Base-by-base conservation (phyloP, 2,113 vertebrate genomes). In the Oncorhynchus masou region DNA sequence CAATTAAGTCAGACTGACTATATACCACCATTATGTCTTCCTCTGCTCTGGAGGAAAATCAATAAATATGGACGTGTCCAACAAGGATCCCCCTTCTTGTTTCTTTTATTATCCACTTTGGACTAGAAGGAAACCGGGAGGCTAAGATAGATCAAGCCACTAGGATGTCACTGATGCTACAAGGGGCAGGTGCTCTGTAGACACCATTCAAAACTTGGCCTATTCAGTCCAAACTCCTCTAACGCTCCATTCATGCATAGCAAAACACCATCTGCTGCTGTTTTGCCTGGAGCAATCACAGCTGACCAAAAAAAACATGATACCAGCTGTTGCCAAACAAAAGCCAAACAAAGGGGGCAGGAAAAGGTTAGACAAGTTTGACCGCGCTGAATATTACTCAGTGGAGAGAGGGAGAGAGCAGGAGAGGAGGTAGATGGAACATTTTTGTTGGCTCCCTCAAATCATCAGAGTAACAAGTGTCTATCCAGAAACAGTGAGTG, bases 181-280 rank as follows among this genome's bases (percentile, higher is more conserved):
- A 95, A 95, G 95, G 94, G 96, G 96, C 98, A 99, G 98, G 97
- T 99, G 98, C 96, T 97, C 94, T 93, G 95, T 94, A 97, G 97
- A 98, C 97, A 96, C 98, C 96, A 99, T 99, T 99, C 97, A 98
- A 91, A 91, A 96, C 94, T 95, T 94, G 94, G 95, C 95, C 97
- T 99, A 99, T 99, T 99, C 96, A 99, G 93, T 94, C 95, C 92
- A 93, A 92, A 96, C 95, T 96, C 95, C 94, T 96, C 96, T 96
- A 95, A 96, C 95, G 94, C 34, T 94, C 95, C 96, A 98, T 98
- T 99, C 98, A 99, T 98, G 96, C 97, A 98, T 97, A 97, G 97
- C 97, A 98, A 98, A 98, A 98, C 96, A 98, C 98, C 98, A 99
- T 99, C 97, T 99, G 97, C 96, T 98, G 95, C 96, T 97, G 96